Evolutionary conservation across 1,140 invertebrate genomes (phyloP).

Genomic region (Lethocerus indicus): DNA sequence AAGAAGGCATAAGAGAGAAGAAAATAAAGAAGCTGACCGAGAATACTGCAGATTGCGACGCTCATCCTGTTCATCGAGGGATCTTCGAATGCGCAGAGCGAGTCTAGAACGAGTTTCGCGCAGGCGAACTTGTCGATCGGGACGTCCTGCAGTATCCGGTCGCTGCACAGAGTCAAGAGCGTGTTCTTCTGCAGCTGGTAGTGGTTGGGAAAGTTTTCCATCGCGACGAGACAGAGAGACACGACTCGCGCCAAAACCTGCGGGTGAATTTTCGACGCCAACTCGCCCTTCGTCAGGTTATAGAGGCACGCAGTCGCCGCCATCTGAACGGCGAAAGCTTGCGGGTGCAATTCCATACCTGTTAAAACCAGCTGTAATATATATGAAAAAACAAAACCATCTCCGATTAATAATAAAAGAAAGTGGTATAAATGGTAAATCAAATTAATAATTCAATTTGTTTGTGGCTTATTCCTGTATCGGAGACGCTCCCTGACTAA

Average conservation of each 20-base stretch:
- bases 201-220: constrained; percentile 53
- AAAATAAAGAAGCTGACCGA: constrained; percentile 24
- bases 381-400: too few species aligned
- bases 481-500: too few species aligned
- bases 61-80: constrained; percentile 62
- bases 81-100: constrained; percentile 53
- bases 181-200: constrained; percentile 64
- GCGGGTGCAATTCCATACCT: constrained; percentile 46
- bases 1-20: too few species aligned
- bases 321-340: constrained; percentile 54
- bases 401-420: too few species aligned
- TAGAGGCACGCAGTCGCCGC: constrained; percentile 67
- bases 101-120: constrained; percentile 58
- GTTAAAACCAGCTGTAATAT: constrained; percentile 41
- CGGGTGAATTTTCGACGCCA: constrained; percentile 49
- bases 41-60: constrained; percentile 65
- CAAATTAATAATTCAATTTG: too few species aligned
- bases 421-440: too few species aligned
- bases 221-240: constrained; percentile 46
- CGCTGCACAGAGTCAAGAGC: constrained; percentile 57
- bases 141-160: constrained; percentile 60
- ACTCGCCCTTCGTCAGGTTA: constrained; percentile 53
- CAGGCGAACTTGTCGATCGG: constrained; percentile 56
- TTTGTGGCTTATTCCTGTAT: too few species aligned
- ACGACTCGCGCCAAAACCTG: constrained; percentile 45